A percentile compares a stretch with the other conserved stretches of the same genome.
Conservation (phyloP, 2,797 vertebrate genomes). For the Sebastes kiyomatsui region DNA sequence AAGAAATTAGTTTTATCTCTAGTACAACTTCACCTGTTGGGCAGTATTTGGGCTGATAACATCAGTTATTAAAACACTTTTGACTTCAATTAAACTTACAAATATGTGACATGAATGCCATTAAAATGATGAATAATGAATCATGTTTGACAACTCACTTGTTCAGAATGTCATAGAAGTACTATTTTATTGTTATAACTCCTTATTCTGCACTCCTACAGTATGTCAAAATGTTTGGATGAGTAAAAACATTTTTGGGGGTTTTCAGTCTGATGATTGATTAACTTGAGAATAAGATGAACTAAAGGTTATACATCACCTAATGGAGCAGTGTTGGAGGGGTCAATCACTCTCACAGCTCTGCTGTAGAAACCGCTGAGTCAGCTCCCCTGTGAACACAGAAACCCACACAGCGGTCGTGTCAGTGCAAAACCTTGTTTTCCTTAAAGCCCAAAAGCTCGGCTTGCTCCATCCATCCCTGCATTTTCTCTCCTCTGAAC, state of each 20-base stretch:
- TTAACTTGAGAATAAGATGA: neutral
- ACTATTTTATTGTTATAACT: neutral
- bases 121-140: neutral
- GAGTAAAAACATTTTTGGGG: neutral
- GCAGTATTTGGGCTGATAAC: neutral
- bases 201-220: neutral
- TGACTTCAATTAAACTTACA: neutral
- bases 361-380: conserved; percentile 57
- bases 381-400: conserved; percentile 70
- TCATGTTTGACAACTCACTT: neutral
- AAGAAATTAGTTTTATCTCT: neutral
- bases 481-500: conserved; percentile 41
- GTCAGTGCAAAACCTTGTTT: conserved; percentile 10
- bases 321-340: conserved; percentile 41
- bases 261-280: neutral
- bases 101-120: neutral
- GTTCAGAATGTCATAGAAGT: neutral
- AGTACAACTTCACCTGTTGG: neutral
- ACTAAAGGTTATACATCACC: conserved; percentile 52
- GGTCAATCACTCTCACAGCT: conserved; percentile 61
- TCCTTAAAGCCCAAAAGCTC: conserved; percentile 15
- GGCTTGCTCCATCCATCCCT: conserved; percentile 12
- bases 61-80: neutral
- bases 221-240: conserved; percentile 1
- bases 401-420: conserved; percentile 41